Base-by-base conservation (phyloP, 2,797 vertebrate species). In the Phalanger gymnotis region DNA sequence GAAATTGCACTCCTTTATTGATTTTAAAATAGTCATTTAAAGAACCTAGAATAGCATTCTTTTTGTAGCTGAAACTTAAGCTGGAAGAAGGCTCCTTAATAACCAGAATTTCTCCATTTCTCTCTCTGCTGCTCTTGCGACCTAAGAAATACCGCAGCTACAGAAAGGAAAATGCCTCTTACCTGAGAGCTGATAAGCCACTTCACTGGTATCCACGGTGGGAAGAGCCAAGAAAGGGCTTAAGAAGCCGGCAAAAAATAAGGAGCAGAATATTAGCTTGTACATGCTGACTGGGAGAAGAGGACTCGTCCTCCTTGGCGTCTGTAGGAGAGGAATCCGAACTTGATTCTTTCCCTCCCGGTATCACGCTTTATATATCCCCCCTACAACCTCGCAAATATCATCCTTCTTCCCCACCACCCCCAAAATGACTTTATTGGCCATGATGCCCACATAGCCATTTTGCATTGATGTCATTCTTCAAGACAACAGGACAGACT, bases 391-490 rank as follows among this genome's bases (percentile, higher is more conserved):
- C 98, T 98, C 98, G 98, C 95, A 96, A 98, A 98, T 91, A 97
- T 90, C 98, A 93, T 98, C 94, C 95, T 97, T 73, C 90, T 97
- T 94, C 92, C 95, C 94, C 57, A 96, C 94, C 57, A 96, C 97
- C 92, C 57, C 95, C 93, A 95, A 91, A 97, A 97, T 97, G 53
- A 97, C 97, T 97, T 97, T 97, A 98, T 98, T 98, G 97, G 98
- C 97, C 95, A 90, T 95, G 93, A 98, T 98, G 97, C 97, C 97
- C 96, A 96, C 98, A 98, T 98, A 98, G 97, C 98, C 98, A 98
- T 98, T 98, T 98, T 98, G 98, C 98, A 98, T 98, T 98, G 98
- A 99, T 98, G 98, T 98, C 98, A 99, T 99, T 98, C 98, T 98
- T 98, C 98, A 98, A 98, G 98, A 98, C 98, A 98, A 96, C 97